A percentile compares a stretch with the other conserved stretches of the same genome.
These are phyloP conservation scores for Oscheius myriophilus DNA, from an alignment of 2,888 invertebrate genomes.

Conservation along the genomic window DNA sequence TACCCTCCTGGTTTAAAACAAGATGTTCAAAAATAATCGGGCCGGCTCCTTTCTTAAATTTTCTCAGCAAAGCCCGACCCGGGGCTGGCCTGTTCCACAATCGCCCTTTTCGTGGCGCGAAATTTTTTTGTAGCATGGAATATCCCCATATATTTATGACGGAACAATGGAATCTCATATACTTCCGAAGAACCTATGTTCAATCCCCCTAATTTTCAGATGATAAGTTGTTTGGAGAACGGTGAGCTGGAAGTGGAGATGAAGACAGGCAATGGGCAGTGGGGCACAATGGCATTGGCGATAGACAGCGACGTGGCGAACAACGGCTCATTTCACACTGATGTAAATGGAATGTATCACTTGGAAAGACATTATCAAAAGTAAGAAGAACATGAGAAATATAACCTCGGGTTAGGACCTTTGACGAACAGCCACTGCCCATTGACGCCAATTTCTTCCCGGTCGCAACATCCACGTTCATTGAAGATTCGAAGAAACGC, in stretches of 20 bases:
- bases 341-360: slow-evolving; percentile 52
- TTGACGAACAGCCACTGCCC: not conserved
- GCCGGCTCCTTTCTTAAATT: no score
- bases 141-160: no score
- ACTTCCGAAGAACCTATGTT: no score
- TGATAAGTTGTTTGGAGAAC: not conserved
- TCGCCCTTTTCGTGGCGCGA: no score
- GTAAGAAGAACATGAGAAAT: no score
- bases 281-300: slow-evolving; percentile 9
- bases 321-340: slow-evolving; percentile 41
- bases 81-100: no score
- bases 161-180: no score
- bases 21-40: no score
- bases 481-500: slow-evolving; percentile 30
- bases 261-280: not conserved
- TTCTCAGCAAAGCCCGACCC: no score
- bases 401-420: no score
- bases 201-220: not conserved
- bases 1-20: no score
- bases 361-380: slow-evolving; percentile 33
- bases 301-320: slow-evolving; percentile 16
- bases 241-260: slow-evolving; percentile 20
- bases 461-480: slow-evolving; percentile 39
- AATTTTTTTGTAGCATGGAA: no score
- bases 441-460: slow-evolving; percentile 50